A percentile compares a stretch with the other conserved stretches of the same genome.
Evolutionary conservation across 2,797 vertebrate species (phyloP).

Genomic region (Poeciliopsis infans): DNA sequence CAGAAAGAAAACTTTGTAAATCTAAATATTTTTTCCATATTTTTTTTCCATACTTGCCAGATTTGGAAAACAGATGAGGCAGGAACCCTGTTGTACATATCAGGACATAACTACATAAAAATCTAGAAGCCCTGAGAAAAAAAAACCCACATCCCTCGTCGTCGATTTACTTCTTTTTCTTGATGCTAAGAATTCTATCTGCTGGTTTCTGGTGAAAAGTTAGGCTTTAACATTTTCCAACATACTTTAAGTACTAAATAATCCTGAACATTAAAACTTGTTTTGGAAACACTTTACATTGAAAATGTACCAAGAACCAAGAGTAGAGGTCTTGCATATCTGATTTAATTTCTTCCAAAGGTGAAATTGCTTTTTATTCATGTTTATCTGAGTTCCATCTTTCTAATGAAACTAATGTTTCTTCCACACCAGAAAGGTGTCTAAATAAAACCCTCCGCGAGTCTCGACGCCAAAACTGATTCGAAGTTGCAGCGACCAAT

Average conservation of each 20-base stretch:
- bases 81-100: neutral
- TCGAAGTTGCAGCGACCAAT: neutral
- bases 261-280: no score
- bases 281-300: no score
- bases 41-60: neutral
- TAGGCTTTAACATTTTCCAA: neutral
- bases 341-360: no score
- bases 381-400: neutral
- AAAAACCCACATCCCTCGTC: neutral
- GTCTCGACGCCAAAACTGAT: neutral
- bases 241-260: no score
- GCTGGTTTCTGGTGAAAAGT: no score
- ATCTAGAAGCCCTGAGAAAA: neutral
- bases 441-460: neutral
- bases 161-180: neutral
- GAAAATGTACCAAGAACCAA: no score
- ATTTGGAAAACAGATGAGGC: neutral
- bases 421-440: no score
- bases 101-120: neutral
- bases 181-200: neutral
- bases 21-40: neutral
- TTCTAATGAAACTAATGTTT: neutral
- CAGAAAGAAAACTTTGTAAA: neutral
- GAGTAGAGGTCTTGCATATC: no score
- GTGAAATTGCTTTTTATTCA: neutral